Evolutionary conservation across 2,797 vertebrate genomes (phyloP).

Genomic region (Chanos chanos): DNA sequence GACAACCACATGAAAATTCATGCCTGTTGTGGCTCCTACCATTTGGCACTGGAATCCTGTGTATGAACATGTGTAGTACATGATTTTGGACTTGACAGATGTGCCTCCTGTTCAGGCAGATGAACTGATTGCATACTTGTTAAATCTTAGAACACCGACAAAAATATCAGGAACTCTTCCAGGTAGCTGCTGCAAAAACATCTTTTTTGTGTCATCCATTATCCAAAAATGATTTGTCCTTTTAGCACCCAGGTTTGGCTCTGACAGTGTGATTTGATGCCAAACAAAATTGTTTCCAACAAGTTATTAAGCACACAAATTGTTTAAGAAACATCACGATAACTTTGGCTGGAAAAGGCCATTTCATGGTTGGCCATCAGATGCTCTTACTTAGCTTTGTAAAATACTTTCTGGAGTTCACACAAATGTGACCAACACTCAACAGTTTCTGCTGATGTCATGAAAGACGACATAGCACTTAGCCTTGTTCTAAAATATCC

Average conservation of each 20-base stretch:
- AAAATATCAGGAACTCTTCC: not conserved
- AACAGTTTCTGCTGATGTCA: slow-evolving; percentile 14
- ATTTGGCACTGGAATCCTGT: slow-evolving; percentile 10
- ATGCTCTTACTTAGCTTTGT: slow-evolving; percentile 5
- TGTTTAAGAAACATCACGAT: slow-evolving; percentile 15
- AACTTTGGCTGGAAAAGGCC: slow-evolving; percentile 23
- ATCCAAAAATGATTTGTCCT: not conserved
- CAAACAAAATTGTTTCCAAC: slow-evolving; percentile 18
- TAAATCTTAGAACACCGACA: slow-evolving; percentile 1
- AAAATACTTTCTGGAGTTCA: not conserved
- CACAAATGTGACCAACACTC: slow-evolving; percentile 13
- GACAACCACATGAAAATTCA: not conserved
- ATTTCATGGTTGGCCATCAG: slow-evolving; percentile 23
- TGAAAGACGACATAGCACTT: slow-evolving; percentile 16
- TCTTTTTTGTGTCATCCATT: slow-evolving; percentile 10
- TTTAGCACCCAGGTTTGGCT: slow-evolving; percentile 1
- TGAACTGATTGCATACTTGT: slow-evolving; percentile 2
- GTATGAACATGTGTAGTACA: slow-evolving; percentile 4
- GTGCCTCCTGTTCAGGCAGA: not conserved
- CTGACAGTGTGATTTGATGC: slow-evolving; percentile 10
- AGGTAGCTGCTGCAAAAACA: not conserved
- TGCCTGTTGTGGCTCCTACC: not conserved
- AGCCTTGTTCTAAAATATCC: not conserved
- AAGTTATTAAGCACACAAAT: slow-evolving; percentile 11
- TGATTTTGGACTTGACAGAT: slow-evolving; percentile 3